These are phyloP conservation scores for Sphecodes monilicornis DNA, from an alignment of 2,888 invertebrate species.

Conservation along the genomic window DNA sequence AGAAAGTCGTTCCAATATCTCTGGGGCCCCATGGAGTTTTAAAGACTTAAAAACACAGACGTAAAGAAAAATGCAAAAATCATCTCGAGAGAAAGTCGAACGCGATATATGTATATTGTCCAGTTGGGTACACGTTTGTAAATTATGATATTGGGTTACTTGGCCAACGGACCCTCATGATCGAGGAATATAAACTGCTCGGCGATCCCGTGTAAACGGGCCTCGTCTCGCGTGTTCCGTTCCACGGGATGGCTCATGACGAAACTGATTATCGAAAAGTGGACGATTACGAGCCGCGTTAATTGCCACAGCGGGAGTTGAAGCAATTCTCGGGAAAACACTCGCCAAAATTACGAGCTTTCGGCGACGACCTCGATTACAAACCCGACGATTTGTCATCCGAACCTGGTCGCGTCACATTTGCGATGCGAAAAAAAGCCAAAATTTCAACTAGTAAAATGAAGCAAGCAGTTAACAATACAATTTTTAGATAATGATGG, in stretches of 20 bases:
- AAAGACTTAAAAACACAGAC: not conserved
- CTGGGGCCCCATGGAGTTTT: not conserved
- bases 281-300: slow-evolving; percentile 33
- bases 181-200: slow-evolving; percentile 18
- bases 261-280: slow-evolving; percentile 54
- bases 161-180: not conserved
- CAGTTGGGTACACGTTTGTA: not conserved
- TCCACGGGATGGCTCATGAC: slow-evolving; percentile 30
- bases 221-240: slow-evolving; percentile 44
- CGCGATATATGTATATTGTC: not conserved
- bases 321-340: not conserved
- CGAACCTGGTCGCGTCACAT: not conserved
- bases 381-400: not conserved
- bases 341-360: not conserved
- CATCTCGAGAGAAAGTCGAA: not conserved
- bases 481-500: too few relatives aligned
- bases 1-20: not conserved
- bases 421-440: not conserved
- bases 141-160: not conserved
- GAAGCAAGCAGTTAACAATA: not conserved
- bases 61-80: not conserved
- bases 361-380: not conserved
- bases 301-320: slow-evolving; percentile 43
- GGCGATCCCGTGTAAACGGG: slow-evolving; percentile 36
- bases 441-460: not conserved